Conservation (phyloP, 2,888 invertebrate species). For the Temnothorax unifasciatus region DNA sequence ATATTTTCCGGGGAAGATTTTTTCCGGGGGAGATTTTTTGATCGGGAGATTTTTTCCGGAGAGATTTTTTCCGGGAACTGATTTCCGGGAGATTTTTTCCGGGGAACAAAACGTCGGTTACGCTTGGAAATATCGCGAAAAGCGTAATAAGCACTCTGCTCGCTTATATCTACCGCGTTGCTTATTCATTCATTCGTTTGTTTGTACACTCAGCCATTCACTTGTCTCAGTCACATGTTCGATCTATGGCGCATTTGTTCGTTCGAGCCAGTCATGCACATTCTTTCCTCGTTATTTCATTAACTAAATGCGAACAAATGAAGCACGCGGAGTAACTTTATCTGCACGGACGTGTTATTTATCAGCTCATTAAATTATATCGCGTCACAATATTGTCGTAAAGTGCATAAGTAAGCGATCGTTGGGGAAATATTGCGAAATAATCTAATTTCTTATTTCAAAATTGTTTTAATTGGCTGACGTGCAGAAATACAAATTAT, state of each 20-base stretch:
- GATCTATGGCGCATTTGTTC: constrained; percentile 44
- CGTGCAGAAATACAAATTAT: not conserved
- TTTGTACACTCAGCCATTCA: constrained; percentile 45
- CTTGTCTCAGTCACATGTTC: constrained; percentile 20
- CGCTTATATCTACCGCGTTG: constrained; percentile 18
- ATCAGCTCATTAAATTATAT: not conserved
- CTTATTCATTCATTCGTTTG: constrained; percentile 50
- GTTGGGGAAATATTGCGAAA: not conserved
- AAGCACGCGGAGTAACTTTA: constrained; percentile 2
- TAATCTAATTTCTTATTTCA: not conserved
- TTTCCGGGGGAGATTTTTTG: too few relatives aligned
- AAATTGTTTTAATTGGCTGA: not conserved
- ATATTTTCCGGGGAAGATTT: too few relatives aligned
- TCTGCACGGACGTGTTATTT: not conserved
- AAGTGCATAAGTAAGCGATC: not conserved
- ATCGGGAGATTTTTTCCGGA: too few relatives aligned
- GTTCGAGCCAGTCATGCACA: constrained; percentile 30
- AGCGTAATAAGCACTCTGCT: constrained; percentile 23
- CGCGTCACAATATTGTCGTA: not conserved
- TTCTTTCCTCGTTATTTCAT: constrained; percentile 44
- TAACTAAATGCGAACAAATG: constrained; percentile 27
- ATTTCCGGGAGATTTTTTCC: too few relatives aligned
- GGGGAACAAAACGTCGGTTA: too few relatives aligned
- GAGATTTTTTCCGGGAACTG: too few relatives aligned
- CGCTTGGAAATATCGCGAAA: constrained; percentile 9